Evolutionary conservation across 1,140 invertebrate species (phyloP), one percentile per base, ranked within the genome.

Genomic region (Temnothorax curvispinosus): DNA sequence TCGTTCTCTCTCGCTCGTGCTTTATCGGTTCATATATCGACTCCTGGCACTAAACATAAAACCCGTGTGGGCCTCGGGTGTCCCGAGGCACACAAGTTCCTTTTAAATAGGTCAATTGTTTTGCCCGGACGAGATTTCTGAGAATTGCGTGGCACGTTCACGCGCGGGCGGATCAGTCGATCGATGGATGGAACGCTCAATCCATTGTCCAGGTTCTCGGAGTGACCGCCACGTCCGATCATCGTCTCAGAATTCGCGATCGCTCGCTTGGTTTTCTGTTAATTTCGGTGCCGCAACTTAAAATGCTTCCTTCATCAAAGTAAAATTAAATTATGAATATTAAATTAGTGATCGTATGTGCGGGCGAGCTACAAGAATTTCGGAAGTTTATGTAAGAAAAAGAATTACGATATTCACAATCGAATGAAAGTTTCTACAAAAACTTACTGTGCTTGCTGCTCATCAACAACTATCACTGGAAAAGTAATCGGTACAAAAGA

Each of bases 91-190:
- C 56, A 60, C 38, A 69, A 87, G 75, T 90, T 92, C 86, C 72
- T 69, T 69, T 91, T 90, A 91, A 88, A 89, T 69, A 81, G 85
- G 60, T 86, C 86, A 91, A 92, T 92, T 92, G 91, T 92, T 92
- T 89, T 50, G 52, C 56, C 58, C 52, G 60, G 69, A 32, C 72
- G 56, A 85, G 82, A 65, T 88, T 92, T 92, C 92, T 77, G 9
- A 75, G 92, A 92, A 92, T 21, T 47, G 18, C 13, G 56, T 47
- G 35, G 15, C 44, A n/a, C 44, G 38, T 74, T 8, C 9, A 27
- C 47, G n/a, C n/a, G 54, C 32, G 8, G 18, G 32, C 44, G 50
- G 32, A 85, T 90, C 86, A 50, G 80, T 76, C 88, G 77, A 89
- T 87, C 67, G 80, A 85, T 75, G 81, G 81, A 65, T 54, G 35